Conservation (phyloP, 2,113 vertebrate genomes). For the Trematocara nigrifrons region DNA sequence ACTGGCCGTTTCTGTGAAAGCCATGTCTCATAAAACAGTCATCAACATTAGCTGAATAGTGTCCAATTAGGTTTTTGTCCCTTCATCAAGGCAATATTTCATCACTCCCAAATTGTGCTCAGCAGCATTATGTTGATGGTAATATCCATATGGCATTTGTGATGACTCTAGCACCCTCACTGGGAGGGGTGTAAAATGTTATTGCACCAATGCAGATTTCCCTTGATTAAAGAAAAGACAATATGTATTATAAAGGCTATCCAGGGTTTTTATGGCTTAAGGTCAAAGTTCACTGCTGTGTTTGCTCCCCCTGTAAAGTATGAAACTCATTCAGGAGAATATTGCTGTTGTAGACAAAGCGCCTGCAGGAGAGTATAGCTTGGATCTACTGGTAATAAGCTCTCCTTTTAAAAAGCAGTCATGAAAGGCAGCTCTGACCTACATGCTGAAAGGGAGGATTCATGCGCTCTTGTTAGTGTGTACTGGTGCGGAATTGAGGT, state of each 20-base stretch:
- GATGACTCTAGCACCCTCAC: slow-evolving; percentile 7
- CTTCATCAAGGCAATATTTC: slow-evolving; percentile 41
- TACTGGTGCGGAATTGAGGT: slow-evolving; percentile 60
- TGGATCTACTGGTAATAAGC: slow-evolving; percentile 46
- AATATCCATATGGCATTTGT: slow-evolving; percentile 55
- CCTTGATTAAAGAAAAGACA: neutral
- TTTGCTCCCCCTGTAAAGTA: neutral
- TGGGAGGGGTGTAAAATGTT: slow-evolving; percentile 13
- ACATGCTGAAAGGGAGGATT: slow-evolving; percentile 56
- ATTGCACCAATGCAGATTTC: slow-evolving; percentile 6
- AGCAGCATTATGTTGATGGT: slow-evolving; percentile 51
- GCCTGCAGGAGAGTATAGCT: slow-evolving; percentile 14
- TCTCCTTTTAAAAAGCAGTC: slow-evolving; percentile 50
- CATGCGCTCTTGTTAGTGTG: slow-evolving; percentile 59
- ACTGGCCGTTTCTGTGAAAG: slow-evolving; percentile 10
- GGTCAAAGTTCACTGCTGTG: slow-evolving; percentile 9
- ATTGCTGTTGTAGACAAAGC: slow-evolving; percentile 21
- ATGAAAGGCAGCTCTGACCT: slow-evolving; percentile 61
- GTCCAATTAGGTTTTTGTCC: slow-evolving; percentile 42
- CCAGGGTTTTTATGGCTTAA: neutral
- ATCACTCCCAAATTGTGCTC: slow-evolving; percentile 40
- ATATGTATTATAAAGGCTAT: neutral
- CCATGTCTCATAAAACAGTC: slow-evolving; percentile 30
- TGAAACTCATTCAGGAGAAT: slow-evolving; percentile 9
- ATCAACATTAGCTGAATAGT: slow-evolving; percentile 29